phyloP scores from a whole-genome alignment of 2,113 vertebrate species.

The human (Homo sapiens) region DNA sequence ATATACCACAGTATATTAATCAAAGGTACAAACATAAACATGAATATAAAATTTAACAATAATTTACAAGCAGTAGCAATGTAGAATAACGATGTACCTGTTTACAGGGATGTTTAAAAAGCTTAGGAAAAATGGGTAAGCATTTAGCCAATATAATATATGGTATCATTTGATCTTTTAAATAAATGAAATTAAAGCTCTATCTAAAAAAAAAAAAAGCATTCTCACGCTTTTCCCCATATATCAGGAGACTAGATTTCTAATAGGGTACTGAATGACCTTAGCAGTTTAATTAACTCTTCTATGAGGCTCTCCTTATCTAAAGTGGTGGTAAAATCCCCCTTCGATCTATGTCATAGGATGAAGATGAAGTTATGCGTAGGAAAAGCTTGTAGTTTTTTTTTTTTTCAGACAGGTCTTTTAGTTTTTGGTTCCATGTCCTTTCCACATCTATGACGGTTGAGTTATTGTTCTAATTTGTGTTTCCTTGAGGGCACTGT shows the following conservation, averaged over 20 bases:
- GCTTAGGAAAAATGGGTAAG: background rate
- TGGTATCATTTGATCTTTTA: background rate
- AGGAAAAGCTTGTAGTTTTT: background rate
- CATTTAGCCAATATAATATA: background rate
- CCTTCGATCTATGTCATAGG: conserved; percentile 3
- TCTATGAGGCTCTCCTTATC: background rate
- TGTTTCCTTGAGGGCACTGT: conserved; percentile 41
- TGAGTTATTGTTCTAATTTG: conserved; percentile 71
- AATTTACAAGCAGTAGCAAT: background rate
- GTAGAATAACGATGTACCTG: background rate
- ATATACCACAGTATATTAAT: background rate
- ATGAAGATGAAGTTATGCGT: background rate
- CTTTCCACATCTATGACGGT: conserved; percentile 40
- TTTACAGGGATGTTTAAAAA: background rate
- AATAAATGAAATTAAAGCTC: background rate
- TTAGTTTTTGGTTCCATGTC: conserved; percentile 17
- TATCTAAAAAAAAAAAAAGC: background rate
- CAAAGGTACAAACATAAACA: background rate
- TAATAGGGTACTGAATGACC: background rate
- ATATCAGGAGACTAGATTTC: background rate
- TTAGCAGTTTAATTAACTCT: background rate
- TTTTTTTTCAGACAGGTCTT: background rate
- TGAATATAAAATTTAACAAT: background rate
- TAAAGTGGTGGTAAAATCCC: background rate
- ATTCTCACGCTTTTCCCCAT: background rate